A percentile compares a stretch with the other conserved stretches of the same genome.
phyloP scores from a whole-genome alignment of 2,113 vertebrate genomes.

The Jaculus jaculus region DNA sequence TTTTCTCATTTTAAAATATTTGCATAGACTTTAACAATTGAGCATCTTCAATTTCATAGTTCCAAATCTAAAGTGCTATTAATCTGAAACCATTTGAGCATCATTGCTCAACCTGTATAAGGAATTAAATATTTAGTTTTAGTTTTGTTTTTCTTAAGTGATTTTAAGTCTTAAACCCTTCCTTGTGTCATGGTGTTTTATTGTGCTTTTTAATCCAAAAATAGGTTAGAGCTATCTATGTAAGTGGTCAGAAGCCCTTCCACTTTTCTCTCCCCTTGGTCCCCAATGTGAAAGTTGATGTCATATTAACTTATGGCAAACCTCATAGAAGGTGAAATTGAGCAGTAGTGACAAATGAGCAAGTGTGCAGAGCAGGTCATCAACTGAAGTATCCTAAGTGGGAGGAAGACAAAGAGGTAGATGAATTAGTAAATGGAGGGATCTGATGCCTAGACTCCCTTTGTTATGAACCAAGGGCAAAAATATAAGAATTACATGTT shows the following conservation, averaged over 20 bases:
- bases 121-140: constrained; percentile 37
- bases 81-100: neutral
- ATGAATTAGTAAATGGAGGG: neutral
- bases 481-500: neutral
- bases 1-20: neutral
- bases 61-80: neutral
- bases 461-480: neutral
- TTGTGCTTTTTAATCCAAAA: neutral
- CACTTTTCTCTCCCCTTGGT: neutral
- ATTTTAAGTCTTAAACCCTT: neutral
- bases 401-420: too few relatives aligned
- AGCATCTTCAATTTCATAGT: neutral
- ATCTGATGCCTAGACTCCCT: neutral
- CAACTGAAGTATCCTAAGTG: neutral
- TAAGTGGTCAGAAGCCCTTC: neutral
- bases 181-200: neutral
- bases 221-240: neutral
- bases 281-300: neutral
- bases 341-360: neutral
- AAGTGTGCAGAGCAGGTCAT: neutral
- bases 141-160: constrained; percentile 37
- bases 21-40: neutral
- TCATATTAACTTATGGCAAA: neutral
- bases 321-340: neutral
- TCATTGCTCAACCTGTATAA: neutral